Evolutionary conservation across 2,113 vertebrate species (phyloP).

Genomic region (Alethe castanea): DNA sequence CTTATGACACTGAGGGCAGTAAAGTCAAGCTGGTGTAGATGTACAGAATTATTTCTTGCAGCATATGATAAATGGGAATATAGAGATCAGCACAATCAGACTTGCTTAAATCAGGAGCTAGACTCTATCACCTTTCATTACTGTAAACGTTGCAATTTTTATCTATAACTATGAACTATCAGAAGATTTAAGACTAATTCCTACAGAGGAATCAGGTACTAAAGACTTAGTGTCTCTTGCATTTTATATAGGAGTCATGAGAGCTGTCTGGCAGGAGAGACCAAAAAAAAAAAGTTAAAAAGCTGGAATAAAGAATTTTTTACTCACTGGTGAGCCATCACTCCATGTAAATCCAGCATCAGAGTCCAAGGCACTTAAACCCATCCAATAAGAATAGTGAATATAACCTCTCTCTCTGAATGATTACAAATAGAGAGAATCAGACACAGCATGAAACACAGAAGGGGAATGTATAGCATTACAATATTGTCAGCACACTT

Average conservation of each 20-base stretch:
- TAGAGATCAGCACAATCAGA: background rate
- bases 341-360: conserved; percentile 82
- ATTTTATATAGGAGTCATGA: background rate
- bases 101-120: background rate
- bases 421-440: background rate
- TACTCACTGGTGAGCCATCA: conserved; percentile 88
- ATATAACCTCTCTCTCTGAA: conserved; percentile 22
- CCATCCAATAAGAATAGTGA: conserved; percentile 81
- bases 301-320: background rate
- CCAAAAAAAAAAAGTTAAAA: background rate
- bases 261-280: background rate
- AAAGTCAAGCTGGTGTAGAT: background rate
- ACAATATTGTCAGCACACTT: background rate
- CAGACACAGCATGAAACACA: background rate
- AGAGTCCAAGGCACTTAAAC: conserved; percentile 76
- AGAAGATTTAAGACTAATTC: background rate
- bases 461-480: background rate
- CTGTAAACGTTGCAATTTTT: background rate
- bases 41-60: background rate
- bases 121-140: background rate
- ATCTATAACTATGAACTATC: background rate
- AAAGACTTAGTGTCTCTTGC: background rate
- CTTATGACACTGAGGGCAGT: rapidly evolving
- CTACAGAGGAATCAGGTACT: background rate
- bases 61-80: background rate